Percentiles rank a stretch among this genome's conserved stretches.
phyloP scores from a whole-genome alignment of 2,888 invertebrate genomes.

The Pardosa pseudoannulata region DNA sequence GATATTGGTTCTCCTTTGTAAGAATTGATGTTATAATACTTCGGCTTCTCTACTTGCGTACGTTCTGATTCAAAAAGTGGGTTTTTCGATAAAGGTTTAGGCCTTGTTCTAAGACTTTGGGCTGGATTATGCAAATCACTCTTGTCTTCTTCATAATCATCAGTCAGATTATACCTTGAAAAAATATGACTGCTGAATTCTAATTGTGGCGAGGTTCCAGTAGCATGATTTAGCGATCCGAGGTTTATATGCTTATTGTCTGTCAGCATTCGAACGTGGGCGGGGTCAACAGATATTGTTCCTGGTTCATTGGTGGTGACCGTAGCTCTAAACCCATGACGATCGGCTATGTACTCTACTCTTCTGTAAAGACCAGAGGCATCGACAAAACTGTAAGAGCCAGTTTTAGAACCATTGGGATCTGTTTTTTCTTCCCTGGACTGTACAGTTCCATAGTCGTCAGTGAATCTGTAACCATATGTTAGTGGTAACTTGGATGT shows the following conservation, averaged over 20 bases:
- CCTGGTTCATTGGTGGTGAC: constrained; percentile 68
- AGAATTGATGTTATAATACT: constrained; percentile 9
- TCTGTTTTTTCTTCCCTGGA: constrained; percentile 73
- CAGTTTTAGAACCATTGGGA: constrained; percentile 72
- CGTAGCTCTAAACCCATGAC: constrained; percentile 56
- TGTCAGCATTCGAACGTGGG: constrained; percentile 34
- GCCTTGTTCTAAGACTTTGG: not conserved
- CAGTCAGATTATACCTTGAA: constrained; percentile 25
- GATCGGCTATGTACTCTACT: constrained; percentile 62
- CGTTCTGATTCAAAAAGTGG: constrained; percentile 12
- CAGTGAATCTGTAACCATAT: constrained; percentile 74
- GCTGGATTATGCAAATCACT: not conserved
- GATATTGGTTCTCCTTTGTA: constrained; percentile 25
- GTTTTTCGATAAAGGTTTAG: not conserved
- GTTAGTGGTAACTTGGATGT: constrained; percentile 66
- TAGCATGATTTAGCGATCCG: not conserved
- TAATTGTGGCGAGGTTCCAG: constrained; percentile 28
- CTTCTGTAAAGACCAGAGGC: constrained; percentile 45
- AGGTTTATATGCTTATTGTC: constrained; percentile 10
- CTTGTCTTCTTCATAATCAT: not conserved
- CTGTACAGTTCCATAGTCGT: constrained; percentile 74
- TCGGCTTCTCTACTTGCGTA: not conserved
- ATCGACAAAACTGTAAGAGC: constrained; percentile 73
- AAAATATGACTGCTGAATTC: constrained; percentile 52
- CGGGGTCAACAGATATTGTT: constrained; percentile 27